Conservation (phyloP, 2,113 vertebrate species). For the Gnathonemus longibarbis region DNA sequence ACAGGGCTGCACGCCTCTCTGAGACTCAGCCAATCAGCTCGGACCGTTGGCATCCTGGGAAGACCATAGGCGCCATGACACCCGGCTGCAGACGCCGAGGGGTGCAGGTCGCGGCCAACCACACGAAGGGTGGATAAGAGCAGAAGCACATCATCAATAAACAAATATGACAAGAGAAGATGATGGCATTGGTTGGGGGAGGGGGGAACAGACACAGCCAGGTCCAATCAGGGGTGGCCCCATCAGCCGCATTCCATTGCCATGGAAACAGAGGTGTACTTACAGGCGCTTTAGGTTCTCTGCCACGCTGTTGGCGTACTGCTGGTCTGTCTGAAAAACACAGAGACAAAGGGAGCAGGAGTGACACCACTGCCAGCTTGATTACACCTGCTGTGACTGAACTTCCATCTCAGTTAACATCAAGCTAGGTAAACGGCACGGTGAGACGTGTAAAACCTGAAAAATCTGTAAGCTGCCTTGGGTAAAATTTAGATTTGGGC, state of each 20-base stretch:
- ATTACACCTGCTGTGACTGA: not conserved
- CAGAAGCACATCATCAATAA: not conserved
- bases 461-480: not conserved
- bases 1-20: not conserved
- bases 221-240: not conserved
- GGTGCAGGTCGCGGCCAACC: not conserved
- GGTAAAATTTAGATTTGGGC: not conserved
- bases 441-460: not conserved
- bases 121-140: not conserved
- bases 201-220: not conserved
- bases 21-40: not conserved
- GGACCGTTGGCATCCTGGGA: not conserved
- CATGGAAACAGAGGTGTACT: conserved; percentile 42
- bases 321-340: conserved; percentile 63
- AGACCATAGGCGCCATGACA: not conserved
- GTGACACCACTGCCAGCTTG: not conserved
- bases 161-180: not conserved
- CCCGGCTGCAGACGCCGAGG: not conserved
- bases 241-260: not conserved
- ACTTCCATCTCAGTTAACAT: not conserved
- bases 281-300: conserved; percentile 74
- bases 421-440: not conserved
- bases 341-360: conserved; percentile 34
- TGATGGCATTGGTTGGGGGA: not conserved
- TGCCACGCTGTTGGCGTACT: conserved; percentile 67